Conservation (phyloP, 2,888 invertebrate species). For the Acleris literana region DNA sequence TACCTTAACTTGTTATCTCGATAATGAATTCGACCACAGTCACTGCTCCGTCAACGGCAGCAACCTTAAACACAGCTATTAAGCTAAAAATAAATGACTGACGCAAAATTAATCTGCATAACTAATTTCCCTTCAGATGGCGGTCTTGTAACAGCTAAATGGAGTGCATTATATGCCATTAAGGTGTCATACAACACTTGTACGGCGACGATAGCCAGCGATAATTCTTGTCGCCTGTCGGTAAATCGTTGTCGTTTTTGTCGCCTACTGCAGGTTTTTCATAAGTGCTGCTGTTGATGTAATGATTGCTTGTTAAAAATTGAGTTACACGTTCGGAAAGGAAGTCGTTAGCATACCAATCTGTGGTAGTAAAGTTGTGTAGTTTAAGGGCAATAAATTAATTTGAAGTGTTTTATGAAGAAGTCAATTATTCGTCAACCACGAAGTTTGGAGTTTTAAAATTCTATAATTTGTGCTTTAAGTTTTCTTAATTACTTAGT, state of each 20-base stretch:
- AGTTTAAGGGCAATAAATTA: too few relatives aligned
- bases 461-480: too few relatives aligned
- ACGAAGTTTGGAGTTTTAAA: too few relatives aligned
- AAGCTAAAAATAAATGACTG: constrained; percentile 14
- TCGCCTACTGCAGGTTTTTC: constrained; percentile 1
- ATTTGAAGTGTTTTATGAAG: not conserved
- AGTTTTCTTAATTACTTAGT: too few relatives aligned
- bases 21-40: not conserved
- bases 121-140: constrained; percentile 27
- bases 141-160: constrained; percentile 24
- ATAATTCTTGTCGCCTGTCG: constrained; percentile 21
- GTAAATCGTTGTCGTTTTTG: constrained; percentile 8
- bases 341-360: too few relatives aligned
- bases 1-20: not conserved
- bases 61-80: constrained; percentile 14
- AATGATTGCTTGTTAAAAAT: not conserved
- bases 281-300: not conserved
- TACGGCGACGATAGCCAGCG: constrained; percentile 11
- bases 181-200: constrained; percentile 33
- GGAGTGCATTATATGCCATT: constrained; percentile 30
- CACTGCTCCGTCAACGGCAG: not conserved
- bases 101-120: constrained; percentile 29
- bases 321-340: too few relatives aligned
- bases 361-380: too few relatives aligned
- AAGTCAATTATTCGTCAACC: not conserved